A percentile compares a stretch with the other conserved stretches of the same genome.
phyloP scores from a whole-genome alignment of 2,797 vertebrate species.

The Tympanoctomys barrerae region DNA sequence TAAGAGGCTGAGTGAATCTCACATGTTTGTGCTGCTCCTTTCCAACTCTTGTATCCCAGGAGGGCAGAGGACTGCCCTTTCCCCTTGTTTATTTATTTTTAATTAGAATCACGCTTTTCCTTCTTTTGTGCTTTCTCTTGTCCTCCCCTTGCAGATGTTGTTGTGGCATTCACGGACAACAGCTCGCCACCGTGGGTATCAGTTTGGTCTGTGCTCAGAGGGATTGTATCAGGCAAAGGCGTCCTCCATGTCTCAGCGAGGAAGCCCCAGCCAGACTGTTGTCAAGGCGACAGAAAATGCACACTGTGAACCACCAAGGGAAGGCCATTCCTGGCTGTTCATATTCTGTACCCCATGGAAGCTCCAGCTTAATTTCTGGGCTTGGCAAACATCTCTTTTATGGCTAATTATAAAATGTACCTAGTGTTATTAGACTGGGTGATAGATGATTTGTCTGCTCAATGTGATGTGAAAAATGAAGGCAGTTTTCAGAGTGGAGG shows the following conservation, averaged over 20 bases:
- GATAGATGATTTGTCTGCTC: slow-evolving; percentile 65
- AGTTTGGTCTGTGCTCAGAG: background rate
- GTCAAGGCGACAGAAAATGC: slow-evolving; percentile 85
- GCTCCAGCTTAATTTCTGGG: slow-evolving; percentile 76
- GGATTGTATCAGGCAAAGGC: slow-evolving; percentile 48
- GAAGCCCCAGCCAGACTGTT: slow-evolving; percentile 81
- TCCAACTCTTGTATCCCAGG: background rate
- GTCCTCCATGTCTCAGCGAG: slow-evolving; percentile 8
- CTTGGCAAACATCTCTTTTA: slow-evolving; percentile 60
- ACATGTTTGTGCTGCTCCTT: rapidly evolving
- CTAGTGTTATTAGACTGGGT: slow-evolving; percentile 64
- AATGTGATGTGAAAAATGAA: slow-evolving; percentile 72
- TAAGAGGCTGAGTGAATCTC: background rate
- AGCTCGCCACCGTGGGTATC: background rate
- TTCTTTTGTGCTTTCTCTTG: background rate
- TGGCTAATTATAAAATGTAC: slow-evolving; percentile 73
- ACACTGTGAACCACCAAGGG: slow-evolving; percentile 37
- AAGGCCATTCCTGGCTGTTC: slow-evolving; percentile 76
- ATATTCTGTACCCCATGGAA: slow-evolving; percentile 53
- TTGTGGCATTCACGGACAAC: background rate
- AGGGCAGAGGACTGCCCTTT: background rate
- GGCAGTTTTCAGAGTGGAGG: slow-evolving; percentile 50
- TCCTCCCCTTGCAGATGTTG: background rate
- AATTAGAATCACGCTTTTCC: background rate
- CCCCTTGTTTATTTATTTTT: background rate